These are phyloP conservation scores for Aphelinus atriplicis DNA, from an alignment of 1,140 invertebrate genomes.

Conservation along the genomic window DNA sequence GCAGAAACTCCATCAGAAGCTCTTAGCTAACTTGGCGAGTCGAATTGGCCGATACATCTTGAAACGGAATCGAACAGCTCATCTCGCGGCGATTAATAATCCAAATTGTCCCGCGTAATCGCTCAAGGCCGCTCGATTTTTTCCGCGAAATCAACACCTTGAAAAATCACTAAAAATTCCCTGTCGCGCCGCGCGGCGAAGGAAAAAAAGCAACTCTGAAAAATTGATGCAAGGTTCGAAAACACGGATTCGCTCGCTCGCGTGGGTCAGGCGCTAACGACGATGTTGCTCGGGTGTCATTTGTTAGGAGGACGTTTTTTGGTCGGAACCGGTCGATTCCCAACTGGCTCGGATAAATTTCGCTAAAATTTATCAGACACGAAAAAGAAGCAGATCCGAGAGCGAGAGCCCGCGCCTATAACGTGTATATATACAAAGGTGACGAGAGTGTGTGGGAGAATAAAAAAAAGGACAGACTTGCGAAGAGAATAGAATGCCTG, in stretches of 20 bases:
- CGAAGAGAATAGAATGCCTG: constrained; percentile 25
- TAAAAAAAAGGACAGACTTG: not conserved
- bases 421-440: not conserved
- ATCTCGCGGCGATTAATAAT: no score
- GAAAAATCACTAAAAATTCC: constrained; percentile 29
- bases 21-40: no score
- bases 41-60: no score
- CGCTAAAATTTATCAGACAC: constrained; percentile 20
- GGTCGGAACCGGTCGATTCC: constrained; percentile 5
- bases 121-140: not conserved
- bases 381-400: not conserved
- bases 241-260: constrained; percentile 5
- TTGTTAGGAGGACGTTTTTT: constrained; percentile 30
- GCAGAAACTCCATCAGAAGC: no score
- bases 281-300: constrained; percentile 24
- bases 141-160: constrained; percentile 32
- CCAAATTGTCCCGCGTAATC: no score
- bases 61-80: no score
- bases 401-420: no score
- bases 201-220: constrained; percentile 18
- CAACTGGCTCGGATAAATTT: constrained; percentile 14
- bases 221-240: constrained; percentile 27
- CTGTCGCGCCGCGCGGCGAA: not conserved
- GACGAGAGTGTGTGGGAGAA: not conserved
- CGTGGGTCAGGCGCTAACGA: constrained; percentile 17